A percentile compares a stretch with the other conserved stretches of the same genome.
Evolutionary conservation across 2,113 vertebrate genomes (phyloP).

Genomic region (Hypanus sabinus): DNA sequence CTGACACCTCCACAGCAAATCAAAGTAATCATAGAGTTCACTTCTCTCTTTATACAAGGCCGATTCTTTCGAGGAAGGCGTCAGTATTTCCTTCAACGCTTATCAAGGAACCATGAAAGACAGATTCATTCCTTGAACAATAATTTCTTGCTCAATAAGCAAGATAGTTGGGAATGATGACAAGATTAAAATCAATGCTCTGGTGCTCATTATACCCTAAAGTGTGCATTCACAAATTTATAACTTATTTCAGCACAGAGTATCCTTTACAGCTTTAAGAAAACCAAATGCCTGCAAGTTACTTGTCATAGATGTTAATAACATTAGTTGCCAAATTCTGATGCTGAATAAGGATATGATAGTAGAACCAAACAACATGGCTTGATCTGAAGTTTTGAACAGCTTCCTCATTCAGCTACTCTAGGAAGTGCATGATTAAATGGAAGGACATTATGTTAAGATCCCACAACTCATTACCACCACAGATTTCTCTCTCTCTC

Average conservation of each 20-base stretch:
- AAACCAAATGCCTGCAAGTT: not conserved
- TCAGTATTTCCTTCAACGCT: not conserved
- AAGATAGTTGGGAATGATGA: not conserved
- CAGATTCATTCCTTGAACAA: not conserved
- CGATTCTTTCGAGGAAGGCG: not conserved
- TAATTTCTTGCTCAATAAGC: not conserved
- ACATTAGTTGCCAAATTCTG: not conserved
- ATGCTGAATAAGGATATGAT: not conserved
- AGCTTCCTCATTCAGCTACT: not conserved
- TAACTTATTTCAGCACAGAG: conserved; percentile 14
- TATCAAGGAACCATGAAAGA: not conserved
- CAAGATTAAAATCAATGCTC: not conserved
- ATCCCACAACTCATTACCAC: not conserved
- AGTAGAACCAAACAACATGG: not conserved
- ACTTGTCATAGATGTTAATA: not conserved
- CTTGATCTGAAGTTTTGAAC: not conserved
- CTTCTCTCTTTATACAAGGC: not conserved
- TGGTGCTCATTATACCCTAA: not conserved
- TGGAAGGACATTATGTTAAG: not conserved
- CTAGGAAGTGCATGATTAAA: too few relatives aligned
- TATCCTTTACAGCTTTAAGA: conserved; percentile 25
- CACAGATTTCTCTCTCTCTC: not conserved
- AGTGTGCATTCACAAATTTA: not conserved
- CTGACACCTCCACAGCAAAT: not conserved
- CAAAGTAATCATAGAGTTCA: not conserved